Evolutionary conservation across 2,797 vertebrate genomes (phyloP).

Genomic region (Falco biarmicus): DNA sequence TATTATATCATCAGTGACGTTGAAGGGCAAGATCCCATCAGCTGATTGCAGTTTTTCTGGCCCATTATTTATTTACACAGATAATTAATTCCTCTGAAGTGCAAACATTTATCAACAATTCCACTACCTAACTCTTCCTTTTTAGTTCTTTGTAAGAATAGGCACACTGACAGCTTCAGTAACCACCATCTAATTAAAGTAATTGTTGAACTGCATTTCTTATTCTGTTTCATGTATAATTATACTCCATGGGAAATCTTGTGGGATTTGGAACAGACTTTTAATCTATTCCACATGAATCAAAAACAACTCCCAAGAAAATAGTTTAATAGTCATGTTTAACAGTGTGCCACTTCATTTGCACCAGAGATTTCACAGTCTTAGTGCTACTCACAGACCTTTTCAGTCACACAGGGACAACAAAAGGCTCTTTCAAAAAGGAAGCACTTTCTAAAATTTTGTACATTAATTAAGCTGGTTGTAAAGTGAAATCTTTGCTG

Average conservation of each 20-base stretch:
- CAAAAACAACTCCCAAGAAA: slow-evolving; percentile 77
- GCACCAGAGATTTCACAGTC: slow-evolving; percentile 42
- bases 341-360: slow-evolving; percentile 44
- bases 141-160: slow-evolving; percentile 20
- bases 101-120: slow-evolving; percentile 69
- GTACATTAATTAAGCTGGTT: slow-evolving; percentile 60
- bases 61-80: slow-evolving; percentile 63
- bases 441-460: not conserved
- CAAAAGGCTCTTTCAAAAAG: slow-evolving; percentile 35
- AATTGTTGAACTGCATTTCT: slow-evolving; percentile 78
- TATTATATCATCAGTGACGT: not conserved
- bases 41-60: not conserved
- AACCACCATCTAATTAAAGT: slow-evolving; percentile 77
- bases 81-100: slow-evolving; percentile 61
- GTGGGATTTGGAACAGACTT: slow-evolving; percentile 74
- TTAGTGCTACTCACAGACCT: not conserved
- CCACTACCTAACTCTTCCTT: slow-evolving; percentile 39
- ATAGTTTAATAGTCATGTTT: slow-evolving; percentile 73
- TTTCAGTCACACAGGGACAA: slow-evolving; percentile 27
- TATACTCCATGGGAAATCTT: slow-evolving; percentile 70
- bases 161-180: slow-evolving; percentile 59
- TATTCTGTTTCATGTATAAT: slow-evolving; percentile 77
- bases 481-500: not conserved
- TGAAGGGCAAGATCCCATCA: slow-evolving; percentile 18
- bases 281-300: slow-evolving; percentile 76